Evolutionary conservation across 2,113 vertebrate species (phyloP), one percentile per base, ranked within the genome.

Genomic region (Solenodon paradoxus): DNA sequence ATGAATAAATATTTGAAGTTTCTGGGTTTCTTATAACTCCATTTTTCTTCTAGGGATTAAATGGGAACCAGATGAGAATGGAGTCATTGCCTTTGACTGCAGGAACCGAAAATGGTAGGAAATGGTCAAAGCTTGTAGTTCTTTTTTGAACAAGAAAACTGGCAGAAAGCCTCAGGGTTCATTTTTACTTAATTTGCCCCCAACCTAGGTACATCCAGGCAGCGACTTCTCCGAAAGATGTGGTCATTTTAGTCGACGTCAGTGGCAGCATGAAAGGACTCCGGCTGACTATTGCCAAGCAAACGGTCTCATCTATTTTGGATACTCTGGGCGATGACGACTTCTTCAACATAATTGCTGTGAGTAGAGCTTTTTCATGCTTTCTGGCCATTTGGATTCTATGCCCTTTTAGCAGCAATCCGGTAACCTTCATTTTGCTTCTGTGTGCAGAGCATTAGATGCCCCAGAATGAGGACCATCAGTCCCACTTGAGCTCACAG

Each of bases 181-280:
- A 74, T 35, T 53, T 79, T 35, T 13, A 5, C 63, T 97, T 89
- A 12, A 77, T 91, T 96, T 57, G 95, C 30, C 93, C 80, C 95
- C 80, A 1, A 92, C 68, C 68, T 96, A 99, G 99, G 99, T 99
- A 99, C 90, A 99, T 99, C 97, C 99, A 99, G 97, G 99, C 99
- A 77, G 99, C 99, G 38, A 99, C 99, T 83, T 99, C 99, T 91
- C 99, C 99, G 1, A 99, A 99, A 98, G 99, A 99, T 20, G 99
- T 99, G 87, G 99, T 99, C 57, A 99, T 99, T 98, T 98, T 99
- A 95, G 99, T 99, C 35, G 99, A 99, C 22, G 99, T 99, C 92
- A 99, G 99, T 17, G 99, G 99, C 93, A 99, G 99, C 90, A 99
- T 99, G 99, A 99, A 99, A 97, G 99, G 99, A 9, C 99, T 99